Conservation (phyloP, 2,888 invertebrate species). For the Diploptera punctata region DNA sequence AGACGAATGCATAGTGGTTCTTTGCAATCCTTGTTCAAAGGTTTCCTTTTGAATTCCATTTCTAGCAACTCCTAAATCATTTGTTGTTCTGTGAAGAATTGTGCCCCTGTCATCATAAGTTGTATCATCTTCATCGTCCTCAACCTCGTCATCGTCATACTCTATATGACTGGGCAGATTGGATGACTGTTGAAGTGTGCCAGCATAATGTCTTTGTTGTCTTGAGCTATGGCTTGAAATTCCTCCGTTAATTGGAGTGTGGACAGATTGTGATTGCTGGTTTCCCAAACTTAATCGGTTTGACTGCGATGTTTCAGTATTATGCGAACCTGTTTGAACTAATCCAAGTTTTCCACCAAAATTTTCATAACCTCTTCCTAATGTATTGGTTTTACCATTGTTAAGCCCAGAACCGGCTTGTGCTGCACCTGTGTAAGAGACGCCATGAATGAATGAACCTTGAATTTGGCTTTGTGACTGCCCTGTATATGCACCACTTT, state of each 20-base stretch:
- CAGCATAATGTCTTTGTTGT: conserved; percentile 20
- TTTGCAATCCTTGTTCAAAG: neutral
- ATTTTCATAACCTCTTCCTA: neutral
- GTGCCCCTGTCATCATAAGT: conserved; percentile 68
- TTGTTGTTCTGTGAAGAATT: no score
- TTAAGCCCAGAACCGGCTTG: conserved; percentile 75
- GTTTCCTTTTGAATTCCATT: neutral
- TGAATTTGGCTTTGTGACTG: conserved; percentile 85
- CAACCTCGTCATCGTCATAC: conserved; percentile 48
- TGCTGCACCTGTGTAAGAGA: conserved; percentile 79
- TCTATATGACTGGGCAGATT: neutral
- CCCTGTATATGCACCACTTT: conserved; percentile 75
- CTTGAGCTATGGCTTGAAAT: neutral
- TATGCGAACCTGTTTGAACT: conserved; percentile 1
- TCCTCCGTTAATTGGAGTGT: neutral
- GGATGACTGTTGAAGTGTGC: conserved; percentile 13
- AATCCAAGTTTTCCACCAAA: conserved; percentile 17
- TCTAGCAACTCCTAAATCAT: neutral
- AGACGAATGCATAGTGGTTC: neutral
- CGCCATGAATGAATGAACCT: conserved; percentile 80
- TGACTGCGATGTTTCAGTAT: neutral
- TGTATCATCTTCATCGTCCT: conserved; percentile 59
- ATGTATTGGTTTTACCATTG: neutral
- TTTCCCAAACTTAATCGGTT: no score
- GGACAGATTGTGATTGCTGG: neutral